phyloP scores from a whole-genome alignment of 2,113 vertebrate species.

The rabbit (Oryctolagus cuniculus) region mOryCun1.1 NC_091439.1:53882501-53883000 shows the following conservation, averaged over 20 bases:
- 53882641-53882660: not conserved
- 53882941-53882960: not conserved
- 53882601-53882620: not conserved
- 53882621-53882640: slow-evolving; percentile 12
- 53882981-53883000: not conserved
- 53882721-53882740: not conserved
- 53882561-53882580: not conserved
- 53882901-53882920: too few species aligned
- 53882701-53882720: not conserved
- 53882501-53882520: not conserved
- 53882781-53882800: too few species aligned
- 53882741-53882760: too few species aligned
- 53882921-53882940: too few species aligned
- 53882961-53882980: not conserved
- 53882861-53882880: too few species aligned
- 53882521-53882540: not conserved
- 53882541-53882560: not conserved
- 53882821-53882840: too few species aligned
- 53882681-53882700: not conserved
- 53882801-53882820: too few species aligned
- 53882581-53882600: not conserved
- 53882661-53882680: not conserved
- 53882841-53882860: too few species aligned
- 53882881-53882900: too few species aligned
- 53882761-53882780: too few species aligned